These are phyloP conservation scores for Pharmacophagus antenor DNA, from an alignment of 2,888 invertebrate genomes.

Conservation along the genomic window DNA sequence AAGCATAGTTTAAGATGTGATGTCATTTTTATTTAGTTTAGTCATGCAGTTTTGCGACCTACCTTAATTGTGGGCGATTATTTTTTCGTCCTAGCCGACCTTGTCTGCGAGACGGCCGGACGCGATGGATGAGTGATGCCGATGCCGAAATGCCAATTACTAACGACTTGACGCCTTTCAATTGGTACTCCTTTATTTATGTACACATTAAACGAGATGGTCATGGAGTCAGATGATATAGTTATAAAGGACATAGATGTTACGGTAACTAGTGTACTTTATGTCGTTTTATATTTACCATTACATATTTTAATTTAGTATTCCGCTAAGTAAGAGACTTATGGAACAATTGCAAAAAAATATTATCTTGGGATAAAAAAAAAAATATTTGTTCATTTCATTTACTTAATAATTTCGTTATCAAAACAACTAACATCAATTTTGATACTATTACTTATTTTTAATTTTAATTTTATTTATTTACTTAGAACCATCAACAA, in stretches of 20 bases:
- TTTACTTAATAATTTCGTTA: neutral
- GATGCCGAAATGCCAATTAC: constrained; percentile 31
- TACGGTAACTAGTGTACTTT: constrained; percentile 7
- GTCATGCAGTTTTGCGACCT: constrained; percentile 39
- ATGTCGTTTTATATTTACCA: constrained; percentile 1
- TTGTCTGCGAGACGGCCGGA: constrained; percentile 36
- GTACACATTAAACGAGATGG: constrained; percentile 28
- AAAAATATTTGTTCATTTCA: neutral
- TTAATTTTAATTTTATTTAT: too few species aligned
- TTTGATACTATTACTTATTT: too few species aligned
- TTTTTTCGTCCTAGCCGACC: constrained; percentile 45
- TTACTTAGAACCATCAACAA: too few species aligned
- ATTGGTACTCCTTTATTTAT: constrained; percentile 30
- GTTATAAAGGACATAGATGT: constrained; percentile 12
- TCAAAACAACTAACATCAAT: neutral
- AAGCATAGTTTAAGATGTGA: constrained; percentile 29
- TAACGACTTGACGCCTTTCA: constrained; percentile 25
- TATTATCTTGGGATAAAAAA: neutral
- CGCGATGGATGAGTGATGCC: constrained; percentile 27
- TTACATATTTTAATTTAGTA: neutral
- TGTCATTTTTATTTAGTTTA: constrained; percentile 32
- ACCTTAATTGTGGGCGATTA: constrained; percentile 44
- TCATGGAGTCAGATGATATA: constrained; percentile 31
- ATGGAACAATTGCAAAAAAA: neutral
- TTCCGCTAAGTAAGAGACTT: neutral